A percentile compares a stretch with the other conserved stretches of the same genome.
Evolutionary conservation across 2,888 invertebrate species (phyloP).

Genomic region (Coronaproctus castanopsis): DNA sequence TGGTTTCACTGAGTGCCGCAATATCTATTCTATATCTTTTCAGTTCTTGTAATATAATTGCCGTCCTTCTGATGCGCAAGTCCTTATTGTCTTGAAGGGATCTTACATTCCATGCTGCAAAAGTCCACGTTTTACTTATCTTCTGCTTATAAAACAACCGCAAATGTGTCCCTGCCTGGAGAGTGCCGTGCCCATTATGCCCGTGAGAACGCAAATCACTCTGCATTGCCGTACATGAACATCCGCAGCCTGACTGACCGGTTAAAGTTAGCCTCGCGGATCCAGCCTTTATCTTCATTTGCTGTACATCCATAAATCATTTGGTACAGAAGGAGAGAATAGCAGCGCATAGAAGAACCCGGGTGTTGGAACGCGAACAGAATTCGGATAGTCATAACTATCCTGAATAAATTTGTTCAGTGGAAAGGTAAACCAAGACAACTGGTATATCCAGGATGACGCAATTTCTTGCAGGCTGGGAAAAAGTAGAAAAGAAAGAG

Average conservation of each 20-base stretch:
- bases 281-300: not conserved
- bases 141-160: not conserved
- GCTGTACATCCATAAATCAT: not conserved
- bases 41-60: not conserved
- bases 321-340: no score
- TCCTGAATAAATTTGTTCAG: no score
- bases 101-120: not conserved
- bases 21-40: not conserved
- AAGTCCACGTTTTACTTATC: not conserved
- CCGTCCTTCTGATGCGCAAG: not conserved
- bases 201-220: not conserved
- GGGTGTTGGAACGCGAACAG: no score
- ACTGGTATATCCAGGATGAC: no score
- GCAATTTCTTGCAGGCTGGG: no score
- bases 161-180: not conserved
- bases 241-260: not conserved
- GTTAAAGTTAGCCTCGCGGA: not conserved
- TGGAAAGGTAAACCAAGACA: no score
- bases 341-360: no score
- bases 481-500: no score
- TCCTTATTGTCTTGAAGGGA: not conserved
- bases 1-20: not conserved
- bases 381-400: no score
- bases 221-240: not conserved
- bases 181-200: not conserved